Conservation (phyloP, 2,888 invertebrate species). For the Metellina segmentata region DNA sequence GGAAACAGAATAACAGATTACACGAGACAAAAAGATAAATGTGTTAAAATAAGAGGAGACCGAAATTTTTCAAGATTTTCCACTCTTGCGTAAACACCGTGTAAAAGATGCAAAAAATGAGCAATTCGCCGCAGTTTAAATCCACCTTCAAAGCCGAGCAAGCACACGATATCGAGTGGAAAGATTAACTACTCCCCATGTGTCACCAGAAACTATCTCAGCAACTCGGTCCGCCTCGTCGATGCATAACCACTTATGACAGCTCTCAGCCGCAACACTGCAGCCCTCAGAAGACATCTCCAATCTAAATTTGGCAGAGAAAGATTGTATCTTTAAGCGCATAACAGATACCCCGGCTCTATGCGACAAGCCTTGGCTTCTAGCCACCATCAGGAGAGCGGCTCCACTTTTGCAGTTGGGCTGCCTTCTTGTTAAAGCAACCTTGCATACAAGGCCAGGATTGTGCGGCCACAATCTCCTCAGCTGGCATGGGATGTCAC, state of each 20-base stretch:
- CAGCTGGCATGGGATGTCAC: conserved; percentile 57
- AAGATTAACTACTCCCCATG: too few relatives aligned
- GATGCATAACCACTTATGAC: conserved; percentile 74
- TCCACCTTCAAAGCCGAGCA: too few relatives aligned
- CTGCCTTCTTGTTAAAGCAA: conserved; percentile 61
- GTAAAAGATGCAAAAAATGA: too few relatives aligned
- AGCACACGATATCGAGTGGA: too few relatives aligned
- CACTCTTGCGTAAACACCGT: too few relatives aligned
- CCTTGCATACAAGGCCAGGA: conserved; percentile 47
- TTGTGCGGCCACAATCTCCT: conserved; percentile 55
- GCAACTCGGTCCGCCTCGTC: background rate
- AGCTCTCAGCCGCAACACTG: conserved; percentile 47
- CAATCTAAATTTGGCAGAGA: conserved; percentile 75
- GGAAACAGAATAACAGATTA: too few relatives aligned
- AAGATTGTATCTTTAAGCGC: conserved; percentile 75
- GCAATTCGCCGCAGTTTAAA: too few relatives aligned
- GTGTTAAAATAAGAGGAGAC: too few relatives aligned
- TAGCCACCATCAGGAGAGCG: background rate
- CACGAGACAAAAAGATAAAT: too few relatives aligned
- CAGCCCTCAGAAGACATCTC: conserved; percentile 18
- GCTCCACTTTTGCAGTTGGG: conserved; percentile 41
- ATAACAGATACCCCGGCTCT: conserved; percentile 66
- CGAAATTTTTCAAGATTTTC: too few relatives aligned
- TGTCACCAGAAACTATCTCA: background rate
- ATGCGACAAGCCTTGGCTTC: too few relatives aligned